Evolutionary conservation across 64 coral and sea anemone species (phyloP), one percentile per base, ranked within the genome.

Genomic region (Hydrozoanthus tunicans): DNA sequence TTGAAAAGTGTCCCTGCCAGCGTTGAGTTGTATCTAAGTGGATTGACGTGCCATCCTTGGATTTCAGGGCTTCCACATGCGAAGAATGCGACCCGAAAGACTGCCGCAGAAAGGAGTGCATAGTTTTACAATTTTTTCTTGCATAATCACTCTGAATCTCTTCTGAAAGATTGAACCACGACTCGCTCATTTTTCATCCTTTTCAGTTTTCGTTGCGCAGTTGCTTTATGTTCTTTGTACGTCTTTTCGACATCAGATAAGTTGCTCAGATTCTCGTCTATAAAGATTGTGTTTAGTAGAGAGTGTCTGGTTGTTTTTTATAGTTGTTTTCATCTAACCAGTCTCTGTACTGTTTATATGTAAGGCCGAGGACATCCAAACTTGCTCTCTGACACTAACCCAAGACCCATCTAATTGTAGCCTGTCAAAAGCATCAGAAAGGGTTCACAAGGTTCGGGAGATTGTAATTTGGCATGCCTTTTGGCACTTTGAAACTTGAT

Each of bases 381-480:
- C 63, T 66, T 85, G 63, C 59, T 85, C 82, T 12, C 64, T 54
- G 32, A 85, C 3, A 0, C 68, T 85, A 20, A 4, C 82, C 82
- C 65, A 86, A 69, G 62, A 55, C 52, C 52, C 83, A 86, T 57
- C 51, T 56, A 72, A 54, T 53, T 86, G 62, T 52, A 86, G 25
- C 1, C 66, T 54, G 83, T 86, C 62, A 86, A 86, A 53, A 25
- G 27, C 62, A 13, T 71, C 83, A 69, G 64, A 68, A 53, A 70
- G 64, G 14, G 52, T 86, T 72, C 1, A 54, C 13, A 14, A 86
- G 63, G 70, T 71, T 69, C 52, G 12, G 64, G n/a, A 54, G 56
- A 66, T 12, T 86, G 12, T 70, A 86, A 69, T 58, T 86, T 86
- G 56, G 54, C 63, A 66, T 86, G 71, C 82, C 13, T 59, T 86